Percentiles rank a stretch among this genome's conserved stretches.
These are phyloP conservation scores for Lophius piscatorius DNA, from an alignment of 2,113 vertebrate species.

Conservation along the genomic window DNA sequence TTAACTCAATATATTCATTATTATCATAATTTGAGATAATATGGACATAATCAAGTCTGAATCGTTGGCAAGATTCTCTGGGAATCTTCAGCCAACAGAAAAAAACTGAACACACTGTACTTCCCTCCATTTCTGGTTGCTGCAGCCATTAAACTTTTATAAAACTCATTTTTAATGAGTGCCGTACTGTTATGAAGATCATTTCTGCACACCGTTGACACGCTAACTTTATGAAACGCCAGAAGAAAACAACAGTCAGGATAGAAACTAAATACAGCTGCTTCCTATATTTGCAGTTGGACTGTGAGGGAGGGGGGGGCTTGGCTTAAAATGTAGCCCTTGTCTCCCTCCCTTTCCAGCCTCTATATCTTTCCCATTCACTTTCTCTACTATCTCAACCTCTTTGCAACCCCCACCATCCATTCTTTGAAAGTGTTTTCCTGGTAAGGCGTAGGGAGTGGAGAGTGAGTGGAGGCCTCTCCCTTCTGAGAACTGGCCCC, in stretches of 20 bases:
- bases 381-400: slow-evolving; percentile 45
- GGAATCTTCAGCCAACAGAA: slow-evolving; percentile 3
- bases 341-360: slow-evolving; percentile 39
- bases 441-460: slow-evolving; percentile 61
- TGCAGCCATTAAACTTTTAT: slow-evolving; percentile 31
- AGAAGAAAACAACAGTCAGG: slow-evolving; percentile 21
- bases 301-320: slow-evolving; percentile 51
- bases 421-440: slow-evolving; percentile 76
- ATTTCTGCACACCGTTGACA: slow-evolving; percentile 27
- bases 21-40: too few species aligned
- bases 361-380: slow-evolving; percentile 66
- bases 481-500: slow-evolving; percentile 75
- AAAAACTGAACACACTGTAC: slow-evolving; percentile 18
- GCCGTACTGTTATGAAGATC: slow-evolving; percentile 12
- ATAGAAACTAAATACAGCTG: slow-evolving; percentile 61
- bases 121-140: slow-evolving; percentile 30
- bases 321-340: slow-evolving; percentile 44
- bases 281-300: slow-evolving; percentile 62
- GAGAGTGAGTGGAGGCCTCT: slow-evolving; percentile 64
- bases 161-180: slow-evolving; percentile 34
- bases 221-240: slow-evolving; percentile 23
- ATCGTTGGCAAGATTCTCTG: too few species aligned
- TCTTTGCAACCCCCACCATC: slow-evolving; percentile 36
- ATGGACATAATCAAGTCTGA: too few species aligned
- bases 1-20: too few species aligned